phyloP scores from a whole-genome alignment of 2,888 invertebrate genomes.

The Phortica okadai region DNA sequence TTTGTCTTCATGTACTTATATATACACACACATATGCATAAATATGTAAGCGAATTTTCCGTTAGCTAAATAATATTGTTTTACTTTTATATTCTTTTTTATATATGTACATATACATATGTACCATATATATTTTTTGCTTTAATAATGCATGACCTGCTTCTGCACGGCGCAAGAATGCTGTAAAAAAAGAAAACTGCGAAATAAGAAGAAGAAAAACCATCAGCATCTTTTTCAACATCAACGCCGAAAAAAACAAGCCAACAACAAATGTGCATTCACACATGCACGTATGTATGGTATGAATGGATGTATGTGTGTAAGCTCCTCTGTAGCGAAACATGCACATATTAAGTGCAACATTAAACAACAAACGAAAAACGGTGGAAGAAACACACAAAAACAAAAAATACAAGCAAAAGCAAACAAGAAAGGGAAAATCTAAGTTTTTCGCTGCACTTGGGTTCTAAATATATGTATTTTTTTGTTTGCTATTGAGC shows the following conservation, averaged over 20 bases:
- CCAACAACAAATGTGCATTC: not conserved
- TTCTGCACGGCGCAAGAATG: conserved; percentile 18
- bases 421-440: not conserved
- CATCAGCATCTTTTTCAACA: not conserved
- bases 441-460: not conserved
- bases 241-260: not conserved
- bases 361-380: conserved; percentile 21
- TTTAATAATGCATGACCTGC: conserved; percentile 41
- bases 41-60: conserved; percentile 18
- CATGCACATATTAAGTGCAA: conserved; percentile 27
- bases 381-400: not conserved
- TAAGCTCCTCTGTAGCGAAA: conserved; percentile 17
- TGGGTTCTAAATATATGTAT: not conserved
- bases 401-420: not conserved
- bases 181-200: not conserved
- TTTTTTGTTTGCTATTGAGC: conserved; percentile 1
- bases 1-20: not conserved
- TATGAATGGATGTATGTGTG: not conserved
- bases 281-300: not conserved
- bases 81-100: conserved; percentile 30
- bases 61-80: conserved; percentile 39
- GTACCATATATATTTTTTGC: not conserved
- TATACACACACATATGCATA: not conserved
- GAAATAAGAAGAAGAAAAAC: not conserved
- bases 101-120: not conserved